Evolutionary conservation across 2,113 vertebrate species (phyloP), one percentile per base, ranked within the genome.

Genomic region (Alces alces): DNA sequence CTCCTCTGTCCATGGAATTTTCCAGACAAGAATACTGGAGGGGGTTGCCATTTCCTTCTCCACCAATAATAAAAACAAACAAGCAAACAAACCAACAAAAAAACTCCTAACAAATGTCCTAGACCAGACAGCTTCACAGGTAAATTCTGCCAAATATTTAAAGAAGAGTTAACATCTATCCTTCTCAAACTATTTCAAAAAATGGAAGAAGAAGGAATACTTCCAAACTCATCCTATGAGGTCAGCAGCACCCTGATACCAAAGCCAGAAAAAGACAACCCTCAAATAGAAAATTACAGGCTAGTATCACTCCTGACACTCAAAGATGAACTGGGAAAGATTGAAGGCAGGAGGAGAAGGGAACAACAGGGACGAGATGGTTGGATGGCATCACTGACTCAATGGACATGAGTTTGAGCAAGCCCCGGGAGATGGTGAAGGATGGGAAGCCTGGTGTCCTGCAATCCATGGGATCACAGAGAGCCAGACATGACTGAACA

Each of bases 61-160:
- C n/a, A 39, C 66, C 10, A 73, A 5, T 39, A 73, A 73, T 73
- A 82, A 54, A 83, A 83, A n/a, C 76, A 50, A 50, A 6, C 1
- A 80, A 80, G 5, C 45, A 33, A 83, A 36, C 30, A 2, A 23
- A 78, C n/a, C n/a, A 15, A 16, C 28, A 4, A 45, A 90, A 58
- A 45, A 58, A 1, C 73, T 76, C 14, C 9, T 78, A 80, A 91
- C 33, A 50, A 78, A 50, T 36, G 55, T 43, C 73, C 30, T 80
- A 45, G 55, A 80, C 45, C 15, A 91, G 73, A 76, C 25, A 55
- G 30, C 14, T 50, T 91, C 25, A 57, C 30, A 45, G 54, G 21
- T 47, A 58, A 78, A 58, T 90, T 90, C 39, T 58, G 55, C 36
- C 73, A 91, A 80, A 91, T 30, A 79, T 79, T 90, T 58, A 80